phyloP scores from a whole-genome alignment of 2,797 vertebrate species.

The Sardinella longiceps region DNA sequence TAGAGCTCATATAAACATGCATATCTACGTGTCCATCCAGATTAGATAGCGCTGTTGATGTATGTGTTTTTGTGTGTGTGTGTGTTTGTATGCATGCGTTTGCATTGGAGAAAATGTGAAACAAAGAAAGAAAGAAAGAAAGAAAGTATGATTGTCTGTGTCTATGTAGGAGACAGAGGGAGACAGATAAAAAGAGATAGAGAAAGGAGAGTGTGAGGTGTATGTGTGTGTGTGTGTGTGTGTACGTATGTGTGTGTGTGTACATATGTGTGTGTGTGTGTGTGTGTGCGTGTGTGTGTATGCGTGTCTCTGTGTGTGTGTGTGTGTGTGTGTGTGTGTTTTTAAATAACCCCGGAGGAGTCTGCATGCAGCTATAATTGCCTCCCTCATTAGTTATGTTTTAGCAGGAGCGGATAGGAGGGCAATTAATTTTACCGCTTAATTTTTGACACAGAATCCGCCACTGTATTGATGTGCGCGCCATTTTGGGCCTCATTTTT shows the following conservation, averaged over 20 bases:
- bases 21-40: neutral
- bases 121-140: too few species aligned
- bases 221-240: conserved; percentile 47
- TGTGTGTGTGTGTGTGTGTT: conserved; percentile 64
- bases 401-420: conserved; percentile 78
- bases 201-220: conserved; percentile 30
- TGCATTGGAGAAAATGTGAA: conserved; percentile 29
- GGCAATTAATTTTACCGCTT: conserved; percentile 83
- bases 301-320: conserved; percentile 11
- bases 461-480: conserved; percentile 76
- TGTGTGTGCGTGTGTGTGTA: conserved; percentile 41
- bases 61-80: neutral
- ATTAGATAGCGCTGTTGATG: neutral
- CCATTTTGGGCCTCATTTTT: conserved; percentile 78
- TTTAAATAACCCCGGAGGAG: conserved; percentile 76
- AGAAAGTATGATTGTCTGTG: conserved; percentile 20
- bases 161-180: neutral
- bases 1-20: neutral
- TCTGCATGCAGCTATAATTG: conserved; percentile 79
- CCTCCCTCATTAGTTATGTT: conserved; percentile 84
- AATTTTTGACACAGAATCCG: conserved; percentile 79
- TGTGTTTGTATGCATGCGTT: conserved; percentile 30
- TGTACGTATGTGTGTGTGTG: conserved; percentile 36
- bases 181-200: too few species aligned
- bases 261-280: conserved; percentile 49